A percentile compares a stretch with the other conserved stretches of the same genome.
Evolutionary conservation across 1,140 invertebrate genomes (phyloP).

Genomic region (Conopomorpha cramerella): DNA sequence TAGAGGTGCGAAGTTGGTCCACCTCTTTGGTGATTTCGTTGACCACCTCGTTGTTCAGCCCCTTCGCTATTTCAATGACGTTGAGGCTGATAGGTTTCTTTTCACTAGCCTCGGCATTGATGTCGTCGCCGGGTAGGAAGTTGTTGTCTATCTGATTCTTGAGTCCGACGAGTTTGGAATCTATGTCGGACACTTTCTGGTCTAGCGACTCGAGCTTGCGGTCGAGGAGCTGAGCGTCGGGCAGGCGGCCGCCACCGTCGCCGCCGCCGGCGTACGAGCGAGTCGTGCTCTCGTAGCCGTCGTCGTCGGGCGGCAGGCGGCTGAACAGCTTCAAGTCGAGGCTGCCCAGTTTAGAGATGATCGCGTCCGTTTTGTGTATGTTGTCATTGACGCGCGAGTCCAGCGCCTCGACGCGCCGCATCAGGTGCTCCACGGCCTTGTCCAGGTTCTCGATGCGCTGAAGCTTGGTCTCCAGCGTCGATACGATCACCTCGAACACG

Average conservation of each 20-base stretch:
- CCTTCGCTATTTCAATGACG: slow-evolving; percentile 77
- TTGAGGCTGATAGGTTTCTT: slow-evolving; percentile 82
- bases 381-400: slow-evolving; percentile 81
- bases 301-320: slow-evolving; percentile 24
- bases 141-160: slow-evolving; percentile 84
- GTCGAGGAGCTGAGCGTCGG: slow-evolving; percentile 59
- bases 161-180: slow-evolving; percentile 74
- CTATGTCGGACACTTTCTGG: slow-evolving; percentile 81
- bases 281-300: slow-evolving; percentile 23
- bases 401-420: slow-evolving; percentile 78
- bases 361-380: slow-evolving; percentile 81
- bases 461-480: slow-evolving; percentile 83
- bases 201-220: slow-evolving; percentile 71
- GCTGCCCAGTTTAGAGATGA: slow-evolving; percentile 73
- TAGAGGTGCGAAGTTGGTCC: slow-evolving; percentile 72
- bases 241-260: slow-evolving; percentile 24
- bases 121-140: slow-evolving; percentile 76
- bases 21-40: slow-evolving; percentile 76
- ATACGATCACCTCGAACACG: slow-evolving; percentile 86
- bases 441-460: slow-evolving; percentile 86
- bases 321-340: slow-evolving; percentile 76
- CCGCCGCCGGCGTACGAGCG: slow-evolving; percentile 3
- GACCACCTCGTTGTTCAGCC: slow-evolving; percentile 76
- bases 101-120: slow-evolving; percentile 83
- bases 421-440: slow-evolving; percentile 82